Evolutionary conservation across 2,888 invertebrate species (phyloP), one percentile per base, ranked within the genome.

Genomic region (Stomorhina lunata): DNA sequence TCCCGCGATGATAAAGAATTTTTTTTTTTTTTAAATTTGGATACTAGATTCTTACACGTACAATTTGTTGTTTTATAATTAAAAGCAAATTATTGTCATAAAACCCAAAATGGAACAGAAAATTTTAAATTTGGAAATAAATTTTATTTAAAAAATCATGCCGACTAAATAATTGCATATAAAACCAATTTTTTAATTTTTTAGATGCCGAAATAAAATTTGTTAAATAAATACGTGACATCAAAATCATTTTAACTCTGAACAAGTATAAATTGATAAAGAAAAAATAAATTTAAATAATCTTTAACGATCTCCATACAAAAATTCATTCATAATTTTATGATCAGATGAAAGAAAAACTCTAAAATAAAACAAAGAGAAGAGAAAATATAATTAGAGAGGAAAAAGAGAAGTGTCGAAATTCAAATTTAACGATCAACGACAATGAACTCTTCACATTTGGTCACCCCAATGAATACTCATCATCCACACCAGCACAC

Each of bases 381-480:
- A 34, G 15, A 65, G 80, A 53, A 9, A 37, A 10, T 12, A 37
- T 81, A 82, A 50, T 4, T 10, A 55, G 22, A 40, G 9, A 6
- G 22, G 4, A 61, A 27, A 3, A 27, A 43, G 45, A 57, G 5
- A 43, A 17, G 27, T 40, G 32, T 66, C 29, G 6, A 10, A 48
- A 72, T 22, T 55, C 0, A 15, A 32, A 50, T 17, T 5, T 48
- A 40, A 37, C 7, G 45, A 29, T 7, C 12, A 61, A 15, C 17
- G 34, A 78, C 12, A 80, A 89, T 89, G 89, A 87, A 89, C 80
- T 86, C 88, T 66, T 85, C 88, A 85, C 88, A 89, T 85, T 84
- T 89, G 55, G 87, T 85, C 48, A 86, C 80, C 15, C 65, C 80
- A 71, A 78, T 84, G 34, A 75, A 66, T 69, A 63, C 57, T 37